Base-by-base conservation (phyloP, 1,140 invertebrate genomes). In the Physella acuta region DNA sequence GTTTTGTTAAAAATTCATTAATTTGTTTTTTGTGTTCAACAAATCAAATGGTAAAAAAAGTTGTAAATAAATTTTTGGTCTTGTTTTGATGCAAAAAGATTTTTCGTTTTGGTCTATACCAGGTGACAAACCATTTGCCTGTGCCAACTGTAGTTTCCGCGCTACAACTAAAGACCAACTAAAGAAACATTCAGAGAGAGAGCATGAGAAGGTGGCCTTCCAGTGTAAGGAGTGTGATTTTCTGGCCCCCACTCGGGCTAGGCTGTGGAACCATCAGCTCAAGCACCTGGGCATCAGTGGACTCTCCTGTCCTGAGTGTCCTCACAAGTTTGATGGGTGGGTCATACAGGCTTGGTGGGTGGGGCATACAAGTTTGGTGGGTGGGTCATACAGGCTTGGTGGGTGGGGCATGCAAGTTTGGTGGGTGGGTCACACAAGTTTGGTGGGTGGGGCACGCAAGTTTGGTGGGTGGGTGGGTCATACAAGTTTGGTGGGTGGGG, bases 231-330 rank as follows among this genome's bases (percentile, higher is more conserved):
- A 81, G 33, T 71, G 83, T 74, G 75, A 79, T 24, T 85, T 74
- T 74, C 71, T 78, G 28, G 78, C 82, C 4, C 71, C 66, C 20
- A 80, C 73, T 44, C 67, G 81, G 20, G 78, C 77, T 34, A 76
- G 79, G 39, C 73, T 84, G 28, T 83, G 81, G 81, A 81, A 79
- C 60, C 83, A 85, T 66, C 77, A 76, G 34, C 75, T 82, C 44
- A 81, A 79, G 73, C 83, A 85, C 61, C 70, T 78, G 53, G 77
- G 77, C 30, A 73, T 80, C 49, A 75, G 70, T 37, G 76, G 77
- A 14, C 58, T 81, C 17, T 76, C 82, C 59, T 84, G 83, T 74
- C 79, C 82, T 16, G 44, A 75, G 30, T 84, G 83, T 74, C 68
- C 79, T 26, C 58, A 76, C 33, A 80, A 78, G 73, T 78, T 83